phyloP scores from a whole-genome alignment of 2,113 vertebrate species.

The Pleuronectes platessa region DNA sequence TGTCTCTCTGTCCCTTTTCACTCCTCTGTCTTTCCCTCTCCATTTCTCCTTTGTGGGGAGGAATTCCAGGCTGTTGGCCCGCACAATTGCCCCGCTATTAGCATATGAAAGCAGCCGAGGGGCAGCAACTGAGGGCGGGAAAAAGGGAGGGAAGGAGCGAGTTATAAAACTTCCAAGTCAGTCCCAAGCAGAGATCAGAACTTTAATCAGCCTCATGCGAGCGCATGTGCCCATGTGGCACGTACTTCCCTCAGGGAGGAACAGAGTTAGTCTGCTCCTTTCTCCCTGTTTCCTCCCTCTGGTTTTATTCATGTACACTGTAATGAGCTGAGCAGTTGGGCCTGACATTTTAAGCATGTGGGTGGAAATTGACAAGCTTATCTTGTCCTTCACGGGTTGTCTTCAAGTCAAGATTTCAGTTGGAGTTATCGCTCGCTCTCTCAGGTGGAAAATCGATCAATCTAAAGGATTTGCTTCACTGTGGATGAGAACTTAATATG shows the following conservation, averaged over 20 bases:
- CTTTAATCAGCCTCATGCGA: conserved; percentile 30
- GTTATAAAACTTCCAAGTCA: conserved; percentile 66
- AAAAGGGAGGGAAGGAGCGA: conserved; percentile 45
- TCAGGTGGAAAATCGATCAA: conserved; percentile 34
- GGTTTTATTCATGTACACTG: conserved; percentile 1
- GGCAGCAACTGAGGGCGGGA: conserved; percentile 58
- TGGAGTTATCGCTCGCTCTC: background rate
- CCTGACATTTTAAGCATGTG: conserved; percentile 13
- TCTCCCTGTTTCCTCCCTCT: background rate
- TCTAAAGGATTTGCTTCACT: conserved; percentile 27
- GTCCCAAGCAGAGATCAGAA: conserved; percentile 37
- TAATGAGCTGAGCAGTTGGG: background rate
- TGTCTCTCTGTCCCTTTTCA: conserved; percentile 50
- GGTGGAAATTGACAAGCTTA: conserved; percentile 3
- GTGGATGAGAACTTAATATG: background rate
- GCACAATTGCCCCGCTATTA: conserved; percentile 74
- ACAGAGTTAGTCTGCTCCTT: background rate
- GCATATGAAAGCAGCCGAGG: conserved; percentile 75
- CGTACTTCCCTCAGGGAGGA: background rate
- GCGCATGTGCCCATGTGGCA: conserved; percentile 35
- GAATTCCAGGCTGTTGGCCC: conserved; percentile 73
- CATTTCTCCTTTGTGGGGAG: conserved; percentile 68
- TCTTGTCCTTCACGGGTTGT: background rate
- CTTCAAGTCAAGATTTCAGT: background rate
- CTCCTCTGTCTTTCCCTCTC: conserved; percentile 48